Evolutionary conservation across 2,888 invertebrate species (phyloP).

Genomic region (Oasisia sp.): DNA sequence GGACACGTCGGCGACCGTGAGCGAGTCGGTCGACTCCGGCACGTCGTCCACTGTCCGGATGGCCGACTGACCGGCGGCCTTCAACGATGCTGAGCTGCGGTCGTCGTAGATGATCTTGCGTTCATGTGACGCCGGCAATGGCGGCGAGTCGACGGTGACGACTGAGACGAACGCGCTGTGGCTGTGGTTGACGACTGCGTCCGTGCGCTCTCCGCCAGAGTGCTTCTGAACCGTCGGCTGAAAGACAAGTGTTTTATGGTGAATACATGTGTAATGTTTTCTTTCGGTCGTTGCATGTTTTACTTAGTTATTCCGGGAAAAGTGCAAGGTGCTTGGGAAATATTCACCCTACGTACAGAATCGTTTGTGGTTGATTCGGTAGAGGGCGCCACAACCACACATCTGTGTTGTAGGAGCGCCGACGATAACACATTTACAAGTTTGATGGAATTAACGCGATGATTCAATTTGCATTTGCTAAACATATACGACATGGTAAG

Average conservation of each 20-base stretch:
- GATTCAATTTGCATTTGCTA: no score
- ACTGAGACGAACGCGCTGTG: neutral
- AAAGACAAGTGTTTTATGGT: neutral
- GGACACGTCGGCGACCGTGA: conserved; percentile 40
- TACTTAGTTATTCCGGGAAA: neutral
- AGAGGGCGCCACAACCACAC: no score
- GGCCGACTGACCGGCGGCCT: neutral
- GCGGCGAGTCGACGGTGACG: neutral
- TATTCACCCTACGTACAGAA: no score
- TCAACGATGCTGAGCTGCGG: neutral
- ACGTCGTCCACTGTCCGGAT: conserved; percentile 36
- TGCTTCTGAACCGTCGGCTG: neutral
- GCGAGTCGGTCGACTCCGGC: conserved; percentile 34
- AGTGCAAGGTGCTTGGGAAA: neutral
- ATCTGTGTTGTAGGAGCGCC: no score
- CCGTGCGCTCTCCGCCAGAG: neutral
- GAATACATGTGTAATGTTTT: neutral
- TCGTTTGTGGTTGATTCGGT: no score
- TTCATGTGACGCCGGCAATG: neutral
- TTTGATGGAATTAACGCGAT: no score
- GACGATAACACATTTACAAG: no score
- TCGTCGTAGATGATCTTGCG: neutral
- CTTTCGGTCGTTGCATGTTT: neutral
- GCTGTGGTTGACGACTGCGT: neutral
- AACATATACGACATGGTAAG: no score